phyloP scores from a whole-genome alignment of 1,140 invertebrate species.

The Brachionus paranguensis region DNA sequence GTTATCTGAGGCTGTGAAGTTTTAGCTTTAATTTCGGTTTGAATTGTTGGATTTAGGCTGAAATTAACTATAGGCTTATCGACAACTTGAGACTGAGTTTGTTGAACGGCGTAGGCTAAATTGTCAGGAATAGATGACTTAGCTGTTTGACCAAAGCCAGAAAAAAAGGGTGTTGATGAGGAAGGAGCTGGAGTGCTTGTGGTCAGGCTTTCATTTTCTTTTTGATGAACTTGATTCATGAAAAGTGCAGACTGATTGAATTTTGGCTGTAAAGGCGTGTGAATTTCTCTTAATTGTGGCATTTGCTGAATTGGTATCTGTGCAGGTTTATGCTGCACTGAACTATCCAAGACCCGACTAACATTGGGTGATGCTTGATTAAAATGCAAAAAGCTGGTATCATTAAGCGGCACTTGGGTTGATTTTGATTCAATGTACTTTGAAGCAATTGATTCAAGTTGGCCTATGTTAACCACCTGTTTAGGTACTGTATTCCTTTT shows the following conservation, averaged over 20 bases:
- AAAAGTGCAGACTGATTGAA: background rate
- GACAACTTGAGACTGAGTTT: background rate
- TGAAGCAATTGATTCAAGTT: background rate
- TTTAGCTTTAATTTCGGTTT: background rate
- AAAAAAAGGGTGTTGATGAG: background rate
- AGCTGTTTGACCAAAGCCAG: background rate
- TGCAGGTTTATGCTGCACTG: background rate
- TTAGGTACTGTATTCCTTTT: slow-evolving; percentile 5
- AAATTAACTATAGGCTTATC: background rate
- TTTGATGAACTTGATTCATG: background rate
- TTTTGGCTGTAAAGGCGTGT: too few species aligned
- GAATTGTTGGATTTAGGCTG: background rate
- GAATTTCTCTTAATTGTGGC: background rate
- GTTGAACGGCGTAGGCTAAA: background rate
- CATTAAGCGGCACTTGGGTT: background rate
- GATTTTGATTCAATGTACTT: slow-evolving; percentile 19
- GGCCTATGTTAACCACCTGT: background rate
- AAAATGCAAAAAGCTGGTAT: slow-evolving; percentile 12
- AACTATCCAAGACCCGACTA: background rate
- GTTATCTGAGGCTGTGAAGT: background rate
- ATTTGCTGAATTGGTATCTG: slow-evolving; percentile 11
- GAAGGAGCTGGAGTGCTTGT: background rate
- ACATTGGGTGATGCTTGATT: background rate
- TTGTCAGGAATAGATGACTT: background rate
- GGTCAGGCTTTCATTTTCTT: background rate